These are phyloP conservation scores for Otolemur crassicaudatus DNA, from an alignment of 2,797 vertebrate species.

Conservation along the genomic window DNA sequence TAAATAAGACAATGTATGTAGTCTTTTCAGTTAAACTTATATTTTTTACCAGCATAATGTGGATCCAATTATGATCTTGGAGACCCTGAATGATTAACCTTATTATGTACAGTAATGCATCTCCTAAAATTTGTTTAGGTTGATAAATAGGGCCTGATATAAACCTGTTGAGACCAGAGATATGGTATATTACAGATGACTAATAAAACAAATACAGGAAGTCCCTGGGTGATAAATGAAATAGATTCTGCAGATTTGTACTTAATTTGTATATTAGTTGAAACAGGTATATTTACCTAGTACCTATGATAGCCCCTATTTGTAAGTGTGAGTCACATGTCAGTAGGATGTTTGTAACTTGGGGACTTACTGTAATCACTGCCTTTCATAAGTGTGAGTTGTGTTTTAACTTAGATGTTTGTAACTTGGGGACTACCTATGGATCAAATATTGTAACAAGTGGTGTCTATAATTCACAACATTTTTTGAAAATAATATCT, in stretches of 20 bases:
- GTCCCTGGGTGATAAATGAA: no score
- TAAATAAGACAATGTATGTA: neutral
- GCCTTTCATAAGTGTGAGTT: no score
- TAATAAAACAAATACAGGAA: neutral
- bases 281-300: no score
- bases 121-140: neutral
- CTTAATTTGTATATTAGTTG: no score
- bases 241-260: no score
- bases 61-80: neutral
- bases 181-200: neutral
- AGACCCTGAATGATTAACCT: neutral
- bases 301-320: no score
- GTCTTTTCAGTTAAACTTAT: neutral
- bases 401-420: no score
- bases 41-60: neutral
- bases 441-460: neutral
- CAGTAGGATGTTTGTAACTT: no score
- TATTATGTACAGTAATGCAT: neutral
- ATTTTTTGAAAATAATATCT: conserved; percentile 51
- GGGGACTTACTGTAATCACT: no score
- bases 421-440: no score
- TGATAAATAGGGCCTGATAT: neutral
- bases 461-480: neutral
- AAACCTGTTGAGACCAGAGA: neutral
- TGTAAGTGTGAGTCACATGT: no score